Percentiles rank a stretch among this genome's conserved stretches.
These are phyloP conservation scores for Morus bassanus DNA, from an alignment of 2,797 vertebrate genomes.

Conservation along the genomic window DNA sequence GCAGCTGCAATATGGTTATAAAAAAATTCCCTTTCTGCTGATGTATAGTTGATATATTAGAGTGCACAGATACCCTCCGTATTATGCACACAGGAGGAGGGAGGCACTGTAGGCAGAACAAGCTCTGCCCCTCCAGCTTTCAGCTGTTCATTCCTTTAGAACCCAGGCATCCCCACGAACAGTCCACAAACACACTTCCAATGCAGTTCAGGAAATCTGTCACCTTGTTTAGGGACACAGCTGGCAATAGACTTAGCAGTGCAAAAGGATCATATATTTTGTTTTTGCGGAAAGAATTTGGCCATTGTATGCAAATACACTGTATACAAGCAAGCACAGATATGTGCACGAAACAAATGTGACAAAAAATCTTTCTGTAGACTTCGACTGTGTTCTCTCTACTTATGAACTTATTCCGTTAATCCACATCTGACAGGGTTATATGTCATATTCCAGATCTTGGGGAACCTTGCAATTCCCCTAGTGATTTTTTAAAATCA, in stretches of 20 bases:
- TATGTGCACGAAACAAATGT: neutral
- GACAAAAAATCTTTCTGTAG: neutral
- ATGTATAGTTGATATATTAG: neutral
- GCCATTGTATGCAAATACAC: neutral
- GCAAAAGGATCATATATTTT: neutral
- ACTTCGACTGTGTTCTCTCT: neutral
- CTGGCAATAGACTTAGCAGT: neutral
- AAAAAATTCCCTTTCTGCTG: neutral
- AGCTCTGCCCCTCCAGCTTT: neutral
- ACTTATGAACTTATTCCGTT: neutral
- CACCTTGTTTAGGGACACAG: neutral
- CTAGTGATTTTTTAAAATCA: neutral
- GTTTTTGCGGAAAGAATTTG: neutral
- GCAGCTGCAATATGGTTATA: neutral
- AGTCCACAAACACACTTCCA: neutral
- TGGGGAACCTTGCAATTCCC: neutral
- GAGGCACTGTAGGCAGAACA: fast-evolving
- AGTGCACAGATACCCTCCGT: neutral
- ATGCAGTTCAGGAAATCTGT: neutral
- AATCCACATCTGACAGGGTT: neutral
- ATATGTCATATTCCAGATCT: neutral
- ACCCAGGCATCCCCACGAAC: no score
- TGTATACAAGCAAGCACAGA: neutral
- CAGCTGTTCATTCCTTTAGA: neutral
- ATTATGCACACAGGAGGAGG: fast-evolving